Percentiles rank a stretch among this genome's conserved stretches.
These are phyloP conservation scores for Tichodroma muraria DNA, from an alignment of 2,113 vertebrate genomes.

Conservation along the genomic window DNA sequence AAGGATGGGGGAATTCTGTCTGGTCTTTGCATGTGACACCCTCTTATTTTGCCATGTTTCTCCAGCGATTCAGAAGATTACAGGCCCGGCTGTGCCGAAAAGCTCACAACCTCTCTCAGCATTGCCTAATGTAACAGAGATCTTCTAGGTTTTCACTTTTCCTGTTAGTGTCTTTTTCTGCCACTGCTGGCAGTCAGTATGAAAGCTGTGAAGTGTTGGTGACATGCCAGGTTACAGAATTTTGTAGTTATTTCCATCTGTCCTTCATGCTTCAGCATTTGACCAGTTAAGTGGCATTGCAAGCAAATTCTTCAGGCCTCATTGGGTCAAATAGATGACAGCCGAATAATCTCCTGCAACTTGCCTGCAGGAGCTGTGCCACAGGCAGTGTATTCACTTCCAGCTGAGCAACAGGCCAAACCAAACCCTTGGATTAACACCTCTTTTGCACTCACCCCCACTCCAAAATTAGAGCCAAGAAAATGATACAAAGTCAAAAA, in stretches of 20 bases:
- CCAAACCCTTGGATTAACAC: conserved; percentile 45
- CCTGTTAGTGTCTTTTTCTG: neutral
- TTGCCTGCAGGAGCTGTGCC: neutral
- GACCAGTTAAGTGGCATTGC: neutral
- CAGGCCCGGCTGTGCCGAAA: neutral
- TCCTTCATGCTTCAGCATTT: neutral
- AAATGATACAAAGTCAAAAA: neutral
- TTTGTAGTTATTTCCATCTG: conserved; percentile 1
- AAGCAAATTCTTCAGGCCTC: neutral
- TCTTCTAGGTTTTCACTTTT: neutral
- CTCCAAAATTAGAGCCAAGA: conserved; percentile 6
- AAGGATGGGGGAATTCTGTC: neutral
- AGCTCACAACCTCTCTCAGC: neutral
- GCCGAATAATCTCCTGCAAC: neutral
- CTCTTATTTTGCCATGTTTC: neutral
- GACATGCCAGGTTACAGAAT: neutral
- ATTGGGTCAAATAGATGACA: neutral
- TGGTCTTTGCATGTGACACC: neutral
- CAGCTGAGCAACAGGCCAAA: neutral
- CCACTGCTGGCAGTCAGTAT: neutral
- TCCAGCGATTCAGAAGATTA: neutral
- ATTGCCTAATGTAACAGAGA: neutral
- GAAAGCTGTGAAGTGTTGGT: neutral
- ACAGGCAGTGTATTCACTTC: neutral
- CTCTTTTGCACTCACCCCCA: neutral